Conservation (phyloP, 1,140 invertebrate species). For the Acarapis woodi region DNA sequence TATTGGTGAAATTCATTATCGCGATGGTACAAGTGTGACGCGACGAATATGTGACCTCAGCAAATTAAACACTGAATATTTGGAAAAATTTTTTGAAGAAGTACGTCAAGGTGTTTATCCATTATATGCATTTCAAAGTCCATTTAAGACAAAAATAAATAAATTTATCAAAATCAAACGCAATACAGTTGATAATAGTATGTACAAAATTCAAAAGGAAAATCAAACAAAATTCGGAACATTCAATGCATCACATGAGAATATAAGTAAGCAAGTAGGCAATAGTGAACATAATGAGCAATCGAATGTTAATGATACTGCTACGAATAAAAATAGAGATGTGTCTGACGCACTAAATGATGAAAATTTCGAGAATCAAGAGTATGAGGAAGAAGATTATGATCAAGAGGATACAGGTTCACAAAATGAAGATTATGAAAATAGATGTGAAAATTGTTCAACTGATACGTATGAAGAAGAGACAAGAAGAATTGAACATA, state of each 20-base stretch:
- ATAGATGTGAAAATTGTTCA: slow-evolving; percentile 7
- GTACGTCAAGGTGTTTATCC: slow-evolving; percentile 94
- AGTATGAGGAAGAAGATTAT: no score
- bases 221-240: no score
- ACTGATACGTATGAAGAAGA: slow-evolving; percentile 17
- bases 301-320: no score
- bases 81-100: slow-evolving; percentile 95
- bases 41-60: slow-evolving; percentile 36
- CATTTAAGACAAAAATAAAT: slow-evolving; percentile 30
- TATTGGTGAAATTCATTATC: slow-evolving; percentile 38
- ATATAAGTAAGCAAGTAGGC: slow-evolving; percentile 22
- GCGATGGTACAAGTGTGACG: slow-evolving; percentile 20
- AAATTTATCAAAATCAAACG: no score
- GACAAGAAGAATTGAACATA: slow-evolving; percentile 53
- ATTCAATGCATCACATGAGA: no score
- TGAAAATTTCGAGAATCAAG: no score
- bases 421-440: no score
- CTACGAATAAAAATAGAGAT: no score
- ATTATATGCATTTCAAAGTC: slow-evolving; percentile 54
- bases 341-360: slow-evolving; percentile 20
- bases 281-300: no score
- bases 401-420: no score
- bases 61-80: slow-evolving; percentile 47
- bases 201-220: no score
- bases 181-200: no score